Base-by-base conservation (phyloP, 2,113 vertebrate genomes). In the Phylloscopus trochiloides region DNA sequence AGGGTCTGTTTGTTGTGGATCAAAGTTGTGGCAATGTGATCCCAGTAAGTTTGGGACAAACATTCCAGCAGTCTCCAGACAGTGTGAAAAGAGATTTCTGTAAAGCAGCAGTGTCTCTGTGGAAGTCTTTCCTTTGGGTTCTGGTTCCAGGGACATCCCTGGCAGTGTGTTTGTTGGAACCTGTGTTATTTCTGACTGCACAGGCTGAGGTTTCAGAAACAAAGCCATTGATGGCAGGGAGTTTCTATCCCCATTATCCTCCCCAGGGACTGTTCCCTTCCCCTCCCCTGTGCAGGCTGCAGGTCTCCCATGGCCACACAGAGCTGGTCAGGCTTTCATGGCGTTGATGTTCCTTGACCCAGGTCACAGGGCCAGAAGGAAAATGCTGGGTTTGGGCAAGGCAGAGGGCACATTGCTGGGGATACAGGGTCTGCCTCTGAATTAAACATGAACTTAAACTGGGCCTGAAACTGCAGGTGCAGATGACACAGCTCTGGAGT, bases 21-120 rank as follows among this genome's bases (percentile, higher is more conserved):
- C 16, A 25, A 26, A 54, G 24, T 1, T 47, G n/a, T 2, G 9
- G 20, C 24, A 61, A 7, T 0, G 2, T 24, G 22, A 29, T 22
- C 29, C 32, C 12, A 50, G 0, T 5, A n/a, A 67, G 12, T 38
- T 81, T 38, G 61, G 51, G 25, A 32, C 6, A 77, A 36, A 38
- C 1, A 2, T 25, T 20, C 6, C 18, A 36, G 36, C 12, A 31
- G 20, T 47, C 26, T 81, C 32, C 24, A 50, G 14, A 34, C 0
- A 14, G 9, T 1, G 3, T 45, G 42, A 61, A 51, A 91, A 50
- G n/a, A 52, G 25, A 17, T 61, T 51, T 57, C 42, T 58, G 43
- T 29, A 20, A 62, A 62, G 38, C 34, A 80, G 16, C 34, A 84
- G 17, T 17, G 25, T 10, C 36, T 73, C 45, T 29, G 14, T 10